These are phyloP conservation scores for Cariama cristata DNA, from an alignment of 2,113 vertebrate genomes.

Conservation along the genomic window DNA sequence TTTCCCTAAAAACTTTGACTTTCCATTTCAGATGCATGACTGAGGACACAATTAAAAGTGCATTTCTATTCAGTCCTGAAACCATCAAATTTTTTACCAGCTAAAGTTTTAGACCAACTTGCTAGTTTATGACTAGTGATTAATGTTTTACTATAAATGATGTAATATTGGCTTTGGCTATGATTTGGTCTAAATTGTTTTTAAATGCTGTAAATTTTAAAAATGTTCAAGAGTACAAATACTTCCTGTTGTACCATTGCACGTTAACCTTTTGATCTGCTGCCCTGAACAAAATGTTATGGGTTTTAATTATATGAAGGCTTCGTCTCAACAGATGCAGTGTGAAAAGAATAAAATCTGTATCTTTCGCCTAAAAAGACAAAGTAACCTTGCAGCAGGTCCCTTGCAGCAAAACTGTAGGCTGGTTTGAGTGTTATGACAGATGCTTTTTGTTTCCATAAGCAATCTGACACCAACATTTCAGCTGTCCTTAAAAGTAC, in stretches of 20 bases:
- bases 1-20: neutral
- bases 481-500: conserved; percentile 31
- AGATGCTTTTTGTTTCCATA: conserved; percentile 67
- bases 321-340: neutral
- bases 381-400: conserved; percentile 13
- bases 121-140: conserved; percentile 48
- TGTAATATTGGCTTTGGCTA: conserved; percentile 70
- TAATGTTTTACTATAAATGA: conserved; percentile 72
- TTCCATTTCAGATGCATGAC: conserved; percentile 3
- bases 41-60: conserved; percentile 4
- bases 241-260: conserved; percentile 49
- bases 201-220: conserved; percentile 55
- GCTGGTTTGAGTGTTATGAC: conserved; percentile 40
- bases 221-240: conserved; percentile 62
- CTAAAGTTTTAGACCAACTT: conserved; percentile 52
- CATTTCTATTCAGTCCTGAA: conserved; percentile 24
- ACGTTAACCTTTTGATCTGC: conserved; percentile 61
- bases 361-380: conserved; percentile 19
- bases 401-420: neutral
- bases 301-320: conserved; percentile 59
- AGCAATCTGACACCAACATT: conserved; percentile 35
- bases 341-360: conserved; percentile 16
- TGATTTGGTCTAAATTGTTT: conserved; percentile 57
- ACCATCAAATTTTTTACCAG: conserved; percentile 26
- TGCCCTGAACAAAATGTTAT: conserved; percentile 45